phyloP scores from a whole-genome alignment of 2,797 vertebrate genomes.

The Mycteria americana region DNA sequence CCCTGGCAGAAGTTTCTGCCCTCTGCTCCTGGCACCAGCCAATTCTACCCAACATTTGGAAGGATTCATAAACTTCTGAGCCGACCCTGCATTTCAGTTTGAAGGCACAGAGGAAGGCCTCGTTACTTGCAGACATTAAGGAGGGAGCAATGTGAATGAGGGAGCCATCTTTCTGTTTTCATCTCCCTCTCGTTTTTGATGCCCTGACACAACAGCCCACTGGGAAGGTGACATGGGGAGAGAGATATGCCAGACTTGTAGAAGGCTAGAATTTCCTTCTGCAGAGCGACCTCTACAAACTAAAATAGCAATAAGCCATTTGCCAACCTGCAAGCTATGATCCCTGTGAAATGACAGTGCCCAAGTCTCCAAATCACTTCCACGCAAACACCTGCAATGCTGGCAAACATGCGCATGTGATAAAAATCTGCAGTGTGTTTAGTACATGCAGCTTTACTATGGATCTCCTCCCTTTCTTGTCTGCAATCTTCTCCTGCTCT shows the following conservation, averaged over 20 bases:
- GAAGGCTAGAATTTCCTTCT: background rate
- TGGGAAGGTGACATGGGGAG: background rate
- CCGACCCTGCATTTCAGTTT: background rate
- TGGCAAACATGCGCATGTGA: rapidly evolving
- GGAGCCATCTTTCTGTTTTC: background rate
- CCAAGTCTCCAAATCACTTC: background rate
- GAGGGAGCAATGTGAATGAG: background rate
- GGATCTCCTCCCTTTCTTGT: background rate
- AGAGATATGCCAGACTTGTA: background rate
- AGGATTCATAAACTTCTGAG: background rate
- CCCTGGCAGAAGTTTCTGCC: background rate
- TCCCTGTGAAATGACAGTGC: background rate
- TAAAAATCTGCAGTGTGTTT: background rate
- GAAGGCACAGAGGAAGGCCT: background rate
- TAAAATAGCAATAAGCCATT: background rate
- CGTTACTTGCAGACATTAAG: background rate
- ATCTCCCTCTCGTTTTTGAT: background rate
- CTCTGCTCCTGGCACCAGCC: background rate
- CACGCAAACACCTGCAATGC: background rate
- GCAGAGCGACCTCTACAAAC: background rate
- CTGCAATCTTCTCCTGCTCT: background rate
- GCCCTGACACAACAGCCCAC: background rate
- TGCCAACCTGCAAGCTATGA: background rate
- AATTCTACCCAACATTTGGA: background rate
- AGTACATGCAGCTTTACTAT: background rate